phyloP scores from a whole-genome alignment of 2,113 vertebrate genomes.

The Polypterus senegalus region DNA sequence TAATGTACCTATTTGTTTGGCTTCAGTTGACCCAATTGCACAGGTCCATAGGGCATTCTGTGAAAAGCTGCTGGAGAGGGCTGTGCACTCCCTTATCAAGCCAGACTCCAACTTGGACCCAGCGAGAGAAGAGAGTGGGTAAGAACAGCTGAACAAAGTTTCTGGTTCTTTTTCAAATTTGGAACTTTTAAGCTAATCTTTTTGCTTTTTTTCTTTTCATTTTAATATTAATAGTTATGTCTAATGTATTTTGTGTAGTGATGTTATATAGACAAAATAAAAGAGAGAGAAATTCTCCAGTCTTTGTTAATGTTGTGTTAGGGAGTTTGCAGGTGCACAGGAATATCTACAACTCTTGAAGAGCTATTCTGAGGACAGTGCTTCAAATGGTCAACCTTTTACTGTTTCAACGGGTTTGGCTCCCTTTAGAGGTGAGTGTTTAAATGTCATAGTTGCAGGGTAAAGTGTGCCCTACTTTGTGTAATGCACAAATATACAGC shows the following conservation, averaged over 20 bases:
- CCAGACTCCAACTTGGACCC: constrained; percentile 51
- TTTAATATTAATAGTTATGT: no score
- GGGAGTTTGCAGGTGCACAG: constrained; percentile 74
- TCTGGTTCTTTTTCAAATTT: no score
- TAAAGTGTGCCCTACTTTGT: no score
- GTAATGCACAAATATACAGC: no score
- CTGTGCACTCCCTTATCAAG: constrained; percentile 78
- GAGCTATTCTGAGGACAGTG: constrained; percentile 68
- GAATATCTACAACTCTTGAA: constrained; percentile 83
- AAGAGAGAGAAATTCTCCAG: neutral
- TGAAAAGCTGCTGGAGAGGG: constrained; percentile 79
- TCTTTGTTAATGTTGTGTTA: constrained; percentile 24
- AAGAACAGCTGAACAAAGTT: neutral
- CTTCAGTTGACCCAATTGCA: constrained; percentile 76
- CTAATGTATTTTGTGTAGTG: no score
- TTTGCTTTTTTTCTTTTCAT: no score
- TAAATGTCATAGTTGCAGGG: no score
- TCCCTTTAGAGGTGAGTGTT: constrained; percentile 41
- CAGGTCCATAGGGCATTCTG: constrained; percentile 92
- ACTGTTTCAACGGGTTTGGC: constrained; percentile 20
- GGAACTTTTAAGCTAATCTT: no score
- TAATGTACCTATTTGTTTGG: no score
- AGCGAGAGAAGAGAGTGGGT: constrained; percentile 23
- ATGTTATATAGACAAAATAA: no score
- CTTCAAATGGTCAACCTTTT: constrained; percentile 38